Evolutionary conservation across 2,888 invertebrate species (phyloP), one percentile per base, ranked within the genome.

Genomic region (Agriopis aurantiaria): DNA sequence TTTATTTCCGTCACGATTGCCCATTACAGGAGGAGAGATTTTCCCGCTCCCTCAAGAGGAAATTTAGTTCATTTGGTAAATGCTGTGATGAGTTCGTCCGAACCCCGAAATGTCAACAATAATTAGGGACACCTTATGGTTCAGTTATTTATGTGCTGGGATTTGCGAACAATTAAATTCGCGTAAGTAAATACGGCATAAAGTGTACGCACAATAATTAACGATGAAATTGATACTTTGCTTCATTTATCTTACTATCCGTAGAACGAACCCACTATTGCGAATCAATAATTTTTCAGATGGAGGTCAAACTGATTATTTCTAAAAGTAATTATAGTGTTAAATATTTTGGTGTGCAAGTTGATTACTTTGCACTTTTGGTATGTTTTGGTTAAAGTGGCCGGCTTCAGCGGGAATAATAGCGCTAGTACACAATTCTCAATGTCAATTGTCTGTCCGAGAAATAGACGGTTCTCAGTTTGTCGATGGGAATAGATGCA

Each of bases 1-100:
- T 79, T 80, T 80, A 78, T 82, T 78, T 76, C 69, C 12, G 69
- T 75, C 71, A 71, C 75, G 70, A 73, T 78, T 74, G 74, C 74
- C 75, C 51, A 75, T 75, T 78, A 76, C 73, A 65, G 65, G 70
- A 63, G 68, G 51, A 68, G 55, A 60, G 59, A 64, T 73, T 72
- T 23, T 68, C 68, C 70, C 69, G 71, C 69, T 69, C 68, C 46
- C 61, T 60, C 56, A 66, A 72, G 56, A 52, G 49, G 59, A 64
- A 69, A 64, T 64, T 69, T 41, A 43, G 63, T 58, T 68, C 60
- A 69, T 68, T 73, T 68, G 14, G 55, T 60, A 65, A 59, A 62
- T 53, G 62, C 23, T 57, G 17, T 63, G 53, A 56, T 61, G 49
- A 57, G 52, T 17, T 49, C 17, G 53, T 66, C 48, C 45, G 49